These are phyloP conservation scores for Lerema accius DNA, from an alignment of 1,140 invertebrate species.

Conservation along the genomic window DNA sequence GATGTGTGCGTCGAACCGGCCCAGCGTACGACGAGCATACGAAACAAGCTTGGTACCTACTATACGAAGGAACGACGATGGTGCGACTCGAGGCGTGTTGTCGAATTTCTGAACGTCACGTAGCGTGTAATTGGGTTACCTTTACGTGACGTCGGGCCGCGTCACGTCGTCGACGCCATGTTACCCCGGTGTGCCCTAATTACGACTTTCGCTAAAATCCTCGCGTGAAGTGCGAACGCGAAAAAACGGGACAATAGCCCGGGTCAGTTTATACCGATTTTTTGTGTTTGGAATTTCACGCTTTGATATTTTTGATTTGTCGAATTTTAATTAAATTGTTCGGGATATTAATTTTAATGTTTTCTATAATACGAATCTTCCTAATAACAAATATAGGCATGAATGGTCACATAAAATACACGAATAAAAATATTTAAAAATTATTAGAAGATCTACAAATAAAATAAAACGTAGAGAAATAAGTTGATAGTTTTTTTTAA, in stretches of 20 bases:
- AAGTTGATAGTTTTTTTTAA: too few relatives aligned
- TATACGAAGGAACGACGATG: constrained; percentile 34
- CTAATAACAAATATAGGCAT: too few relatives aligned
- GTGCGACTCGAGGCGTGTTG: constrained; percentile 52
- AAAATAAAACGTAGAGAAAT: too few relatives aligned
- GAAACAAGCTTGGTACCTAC: constrained; percentile 63
- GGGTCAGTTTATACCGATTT: not conserved
- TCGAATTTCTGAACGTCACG: constrained; percentile 73
- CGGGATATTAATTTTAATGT: too few relatives aligned
- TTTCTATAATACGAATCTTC: too few relatives aligned
- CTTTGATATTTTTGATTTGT: too few relatives aligned
- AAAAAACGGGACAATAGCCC: constrained; percentile 27
- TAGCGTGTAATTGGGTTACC: constrained; percentile 76
- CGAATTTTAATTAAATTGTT: too few relatives aligned
- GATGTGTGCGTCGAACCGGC: constrained; percentile 76
- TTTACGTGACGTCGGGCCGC: constrained; percentile 68
- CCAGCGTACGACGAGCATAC: constrained; percentile 69
- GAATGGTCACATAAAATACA: too few relatives aligned
- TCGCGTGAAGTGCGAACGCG: constrained; percentile 13
- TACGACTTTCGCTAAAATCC: constrained; percentile 65
- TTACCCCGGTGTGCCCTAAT: constrained; percentile 72
- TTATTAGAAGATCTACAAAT: too few relatives aligned
- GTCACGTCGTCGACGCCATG: constrained; percentile 60
- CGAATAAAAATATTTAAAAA: too few relatives aligned
- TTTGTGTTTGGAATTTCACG: not conserved